Conservation (phyloP, 2,797 vertebrate genomes). For the Emys orbicularis region DNA sequence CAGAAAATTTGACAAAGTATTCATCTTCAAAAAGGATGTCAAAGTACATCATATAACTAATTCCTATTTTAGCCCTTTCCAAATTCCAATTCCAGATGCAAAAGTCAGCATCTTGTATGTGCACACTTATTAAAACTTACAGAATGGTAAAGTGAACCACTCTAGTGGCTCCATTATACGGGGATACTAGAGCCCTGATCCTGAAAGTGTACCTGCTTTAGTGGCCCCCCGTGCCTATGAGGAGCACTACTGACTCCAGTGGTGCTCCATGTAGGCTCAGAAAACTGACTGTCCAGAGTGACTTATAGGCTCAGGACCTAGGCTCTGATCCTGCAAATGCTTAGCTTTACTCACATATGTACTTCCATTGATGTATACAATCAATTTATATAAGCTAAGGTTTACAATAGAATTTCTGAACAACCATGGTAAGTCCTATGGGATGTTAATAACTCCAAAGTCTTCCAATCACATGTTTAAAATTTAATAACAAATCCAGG, state of each 20-base stretch:
- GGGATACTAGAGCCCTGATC: not conserved
- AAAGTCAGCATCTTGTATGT: not conserved
- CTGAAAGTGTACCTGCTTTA: not conserved
- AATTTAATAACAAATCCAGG: slow-evolving; percentile 25
- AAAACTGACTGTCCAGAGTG: not conserved
- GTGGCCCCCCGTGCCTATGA: not conserved
- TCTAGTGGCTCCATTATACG: not conserved
- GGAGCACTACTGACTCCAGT: not conserved
- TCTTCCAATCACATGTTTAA: not conserved
- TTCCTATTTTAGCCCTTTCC: not conserved
- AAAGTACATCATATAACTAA: not conserved
- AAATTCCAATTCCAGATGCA: not conserved
- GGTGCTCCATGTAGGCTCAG: not conserved
- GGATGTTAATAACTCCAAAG: not conserved
- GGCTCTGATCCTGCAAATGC: not conserved
- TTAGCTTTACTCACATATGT: not conserved
- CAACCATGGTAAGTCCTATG: not conserved
- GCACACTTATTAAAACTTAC: not conserved
- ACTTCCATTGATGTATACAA: not conserved
- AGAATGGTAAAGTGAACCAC: not conserved
- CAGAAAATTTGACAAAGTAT: not conserved
- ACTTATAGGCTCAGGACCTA: not conserved
- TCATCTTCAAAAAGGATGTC: not conserved
- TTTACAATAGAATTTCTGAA: not conserved
- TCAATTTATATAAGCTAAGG: not conserved